Evolutionary conservation across 2,888 invertebrate species (phyloP), one percentile per base, ranked within the genome.

Genomic region (Pyrochroa serraticornis): DNA sequence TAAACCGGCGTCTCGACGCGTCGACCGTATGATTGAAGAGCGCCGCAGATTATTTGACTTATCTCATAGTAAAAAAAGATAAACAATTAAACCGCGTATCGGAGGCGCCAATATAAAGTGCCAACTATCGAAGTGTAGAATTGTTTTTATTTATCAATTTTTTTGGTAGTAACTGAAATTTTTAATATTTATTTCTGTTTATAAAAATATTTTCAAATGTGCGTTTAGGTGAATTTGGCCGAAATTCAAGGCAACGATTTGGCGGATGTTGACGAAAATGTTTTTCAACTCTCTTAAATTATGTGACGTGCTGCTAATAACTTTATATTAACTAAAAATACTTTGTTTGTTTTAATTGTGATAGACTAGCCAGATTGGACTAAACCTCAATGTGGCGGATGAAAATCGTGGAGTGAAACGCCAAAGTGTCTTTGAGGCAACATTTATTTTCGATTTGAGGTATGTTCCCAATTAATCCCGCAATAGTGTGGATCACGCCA

Each of bases 1-100:
- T 44, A 51, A 48, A 57, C 45, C 63, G 63, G 51, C 65, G 65
- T 63, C 65, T 50, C 56, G 65, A 62, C 60, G 60, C 65, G 61
- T 57, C 65, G 56, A 62, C 58, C 58, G 64, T 64, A 46, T 54
- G 46, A 51, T 50, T 56, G 41, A 50, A 56, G 14, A 44, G 46
- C 46, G 53, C 34, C 53, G 53, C 39, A 9, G 41, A 53, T 53
- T 53, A 53, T 53, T 46, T 53, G 9, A 30, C 34, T 41, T 53
- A 44, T 45, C 32, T n/a, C 38, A 52, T 44, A 53, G 46, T 41
- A 30, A 46, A 52, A n/a, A 52, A 33, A 52, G 36, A 44, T 52
- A 53, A 53, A 53, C 47, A 46, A 47, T 53, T 47, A 46, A 41
- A 46, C 22, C 22, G 22, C 22, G 22, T 3, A 3, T 5, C 3